Evolutionary conservation across 2,888 invertebrate genomes (phyloP), one percentile per base, ranked within the genome.

Genomic region (Lamellibrachia columna): DNA sequence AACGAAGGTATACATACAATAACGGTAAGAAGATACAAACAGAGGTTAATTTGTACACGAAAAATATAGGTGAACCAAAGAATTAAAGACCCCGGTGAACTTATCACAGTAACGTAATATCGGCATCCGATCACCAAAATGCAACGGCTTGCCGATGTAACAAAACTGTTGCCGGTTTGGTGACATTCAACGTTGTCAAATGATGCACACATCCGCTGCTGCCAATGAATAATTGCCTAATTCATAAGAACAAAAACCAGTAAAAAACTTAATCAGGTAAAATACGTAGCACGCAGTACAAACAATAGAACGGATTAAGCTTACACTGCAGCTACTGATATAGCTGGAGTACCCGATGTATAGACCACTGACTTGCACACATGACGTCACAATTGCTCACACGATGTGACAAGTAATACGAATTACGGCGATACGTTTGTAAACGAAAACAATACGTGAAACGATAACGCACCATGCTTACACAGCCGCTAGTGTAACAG

Each of bases 391-490:
- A 75, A 75, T n/a, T 75, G 75, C 75, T 15, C n/a, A 75, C 75
- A 15, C 75, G 75, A 22, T 75, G 22, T 75, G 75, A 75, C 75
- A 40, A 40, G 75, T 75, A 75, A 75, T 75, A n/a, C 75, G n/a
- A 75, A 75, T 75, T 75, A 4, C 75, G 11, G n/a, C n/a, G 75
- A 22, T 75, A 75, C 75, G 75, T 75, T 75, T 75, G 75, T 75
- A 75, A 75, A 75, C 75, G 75, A 75, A 75, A 75, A 75, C 75
- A 75, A 75, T 22, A 75, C 75, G 75, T 75, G 75, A 22, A 75
- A 75, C 75, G 75, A 75, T n/a, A 75, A 75, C 75, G 22, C 75
- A 75, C 75, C 75, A 22, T 75, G 75, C 6, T 75, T 75, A 75
- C 7, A 75, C 75, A 75, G 75, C 22, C 22, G 75, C 75, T 15